Evolutionary conservation across 2,797 vertebrate species (phyloP), one percentile per base, ranked within the genome.

Genomic region (Sebastes aleutianus): DNA sequence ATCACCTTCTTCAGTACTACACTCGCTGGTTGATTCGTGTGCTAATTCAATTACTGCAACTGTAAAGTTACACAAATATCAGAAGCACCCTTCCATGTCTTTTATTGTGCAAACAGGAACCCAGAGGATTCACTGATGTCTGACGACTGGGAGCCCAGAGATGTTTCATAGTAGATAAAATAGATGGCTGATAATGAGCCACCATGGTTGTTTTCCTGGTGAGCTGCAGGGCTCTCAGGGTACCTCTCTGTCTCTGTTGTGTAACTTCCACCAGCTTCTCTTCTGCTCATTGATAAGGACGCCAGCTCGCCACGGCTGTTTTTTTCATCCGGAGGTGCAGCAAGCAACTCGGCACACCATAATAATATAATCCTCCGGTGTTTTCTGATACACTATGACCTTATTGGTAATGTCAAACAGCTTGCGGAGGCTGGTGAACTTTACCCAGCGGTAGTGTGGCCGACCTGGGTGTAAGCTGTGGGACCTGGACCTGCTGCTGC

Each of bases 361-460:
- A 89, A 80, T 86, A 88, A 81, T 85, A 75, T 74, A 85, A 92
- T 91, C 90, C 92, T 92, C 88, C 79, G 84, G 90, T 91, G 91
- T 86, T 90, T 89, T 89, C 87, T 88, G 90, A 88, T 92, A 87
- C 90, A 91, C 90, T 92, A 91, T 95, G 94, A 95, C 94, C 94
- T 95, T 94, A 91, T 91, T 92, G 92, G 80, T 91, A 94, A 95
- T 95, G 94, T 95, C 93, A 94, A 93, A 91, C 92, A 93, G 94
- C 94, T 94, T 89, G 93, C 88, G 83, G 93, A 94, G 89, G 89
- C 90, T 89, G 27, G 83, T 94, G 94, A 95, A 94, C 93, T 94
- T 94, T 94, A 94, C 92, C 91, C 93, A 92, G 90, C 83, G 54
- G 91, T 91, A 86, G 91, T 90, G 88, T 61, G 76, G 66, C 8